These are phyloP conservation scores for Psylliodes chrysocephalus DNA, from an alignment of 2,888 invertebrate species.

Conservation along the genomic window DNA sequence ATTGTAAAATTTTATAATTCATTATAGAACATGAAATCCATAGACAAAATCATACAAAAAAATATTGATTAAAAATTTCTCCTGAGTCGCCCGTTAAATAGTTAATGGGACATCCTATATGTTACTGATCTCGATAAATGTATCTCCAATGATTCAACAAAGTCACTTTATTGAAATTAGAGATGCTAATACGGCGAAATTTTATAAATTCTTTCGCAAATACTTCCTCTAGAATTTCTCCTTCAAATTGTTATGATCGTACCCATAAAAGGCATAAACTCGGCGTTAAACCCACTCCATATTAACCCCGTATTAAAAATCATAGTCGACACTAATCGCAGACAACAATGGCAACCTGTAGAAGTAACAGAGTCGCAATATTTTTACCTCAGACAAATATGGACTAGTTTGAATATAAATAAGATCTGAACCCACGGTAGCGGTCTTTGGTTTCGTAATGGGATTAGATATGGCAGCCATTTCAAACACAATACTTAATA, in stretches of 20 bases:
- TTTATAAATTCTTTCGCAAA: no score
- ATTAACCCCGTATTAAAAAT: conserved; percentile 8
- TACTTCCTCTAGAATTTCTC: background rate
- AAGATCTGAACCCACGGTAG: conserved; percentile 35
- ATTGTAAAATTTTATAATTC: no score
- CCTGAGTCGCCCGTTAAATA: no score
- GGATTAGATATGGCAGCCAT: conserved; percentile 31
- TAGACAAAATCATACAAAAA: no score
- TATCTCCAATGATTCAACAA: no score
- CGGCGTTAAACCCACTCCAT: background rate
- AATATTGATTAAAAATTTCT: no score
- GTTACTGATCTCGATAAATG: no score
- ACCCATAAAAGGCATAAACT: background rate
- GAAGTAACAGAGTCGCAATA: conserved; percentile 28
- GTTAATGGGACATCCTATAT: no score
- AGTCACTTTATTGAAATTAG: no score
- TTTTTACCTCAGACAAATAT: conserved; percentile 32
- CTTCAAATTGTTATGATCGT: background rate
- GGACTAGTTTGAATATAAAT: conserved; percentile 37
- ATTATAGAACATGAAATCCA: no score
- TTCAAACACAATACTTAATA: conserved; percentile 31
- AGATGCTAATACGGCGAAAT: no score
- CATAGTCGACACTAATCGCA: conserved; percentile 19
- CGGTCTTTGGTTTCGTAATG: conserved; percentile 32
- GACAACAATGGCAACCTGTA: conserved; percentile 31